Base-by-base conservation (phyloP, 2,113 vertebrate genomes). In the Phaetusa simplex region DNA sequence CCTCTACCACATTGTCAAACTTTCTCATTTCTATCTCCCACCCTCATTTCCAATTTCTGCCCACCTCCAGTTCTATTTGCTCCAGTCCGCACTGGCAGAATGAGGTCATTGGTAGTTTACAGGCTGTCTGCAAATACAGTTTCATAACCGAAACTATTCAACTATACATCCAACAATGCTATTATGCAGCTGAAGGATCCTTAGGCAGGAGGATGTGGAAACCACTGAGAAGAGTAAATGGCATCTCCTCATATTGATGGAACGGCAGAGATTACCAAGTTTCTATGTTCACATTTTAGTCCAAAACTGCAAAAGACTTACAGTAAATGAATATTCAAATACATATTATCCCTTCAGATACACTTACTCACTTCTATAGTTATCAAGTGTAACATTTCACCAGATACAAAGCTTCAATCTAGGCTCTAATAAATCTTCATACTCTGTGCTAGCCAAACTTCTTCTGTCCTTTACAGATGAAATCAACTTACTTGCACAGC, bases 331-430 rank as follows among this genome's bases (percentile, higher is more conserved):
- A 97, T 98, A 97, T 90, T 97, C 94, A 97, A 82, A 97, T 93
- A 96, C 22, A 64, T 66, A 96, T 93, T 86, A 85, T 86, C 96
- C 95, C 94, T 98, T 98, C 97, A 95, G 94, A 96, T 96, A 97
- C 91, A 79, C 72, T 82, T 82, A 91, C 86, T 95, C 93, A 76
- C 82, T 96, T 91, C 86, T 90, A 91, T 86, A 86, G 83, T 96
- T 90, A 98, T 14, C 91, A 94, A 97, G 96, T 97, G 96, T 98
- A 98, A 98, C 98, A 95, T 97, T 97, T 98, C 97, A 98, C 97
- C 97, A 97, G 96, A 96, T 97, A 98, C 94, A 98, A 97, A 98
- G 92, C 97, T 98, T 97, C 97, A 97, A 95, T 83, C 92, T 97
- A 97, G 93, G 93, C 96, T 92, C 90, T 95, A 97, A 95, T 71